Percentiles rank a stretch among this genome's conserved stretches.
phyloP scores from a whole-genome alignment of 2,113 vertebrate genomes.

The Electrona antarctica region DNA sequence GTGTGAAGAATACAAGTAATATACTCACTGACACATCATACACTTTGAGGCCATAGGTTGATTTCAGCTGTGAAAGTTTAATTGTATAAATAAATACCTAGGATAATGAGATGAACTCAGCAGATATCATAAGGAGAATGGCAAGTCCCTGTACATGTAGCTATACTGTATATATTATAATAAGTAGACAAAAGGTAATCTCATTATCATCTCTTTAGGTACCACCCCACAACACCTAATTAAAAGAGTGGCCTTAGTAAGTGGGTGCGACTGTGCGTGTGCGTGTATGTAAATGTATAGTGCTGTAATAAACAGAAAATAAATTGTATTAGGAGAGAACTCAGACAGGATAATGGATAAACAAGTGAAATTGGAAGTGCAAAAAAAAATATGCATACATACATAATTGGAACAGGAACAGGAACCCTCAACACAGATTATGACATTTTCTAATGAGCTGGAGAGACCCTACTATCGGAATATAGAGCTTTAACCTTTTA shows the following conservation, averaged over 20 bases:
- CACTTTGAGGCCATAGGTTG: not conserved
- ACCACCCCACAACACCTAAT: not conserved
- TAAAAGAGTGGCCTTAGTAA: not conserved
- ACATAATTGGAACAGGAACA: no score
- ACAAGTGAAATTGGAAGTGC: no score
- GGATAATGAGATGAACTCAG: not conserved
- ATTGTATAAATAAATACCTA: constrained; percentile 17
- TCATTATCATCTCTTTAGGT: not conserved
- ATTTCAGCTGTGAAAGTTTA: constrained; percentile 40
- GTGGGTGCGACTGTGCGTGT: not conserved
- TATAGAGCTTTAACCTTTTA: no score
- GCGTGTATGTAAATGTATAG: not conserved
- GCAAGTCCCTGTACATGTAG: not conserved
- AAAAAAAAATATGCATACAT: no score
- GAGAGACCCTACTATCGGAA: not conserved
- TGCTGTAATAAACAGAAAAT: no score
- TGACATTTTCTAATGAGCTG: not conserved
- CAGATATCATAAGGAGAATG: not conserved
- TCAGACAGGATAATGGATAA: no score
- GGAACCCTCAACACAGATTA: no score
- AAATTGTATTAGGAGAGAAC: no score
- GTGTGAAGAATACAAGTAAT: constrained; percentile 14
- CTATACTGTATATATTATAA: not conserved
- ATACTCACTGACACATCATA: not conserved
- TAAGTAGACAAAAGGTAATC: not conserved